Base-by-base conservation (phyloP, 2,113 vertebrate species). In the Sceloporus tristichus region DNA sequence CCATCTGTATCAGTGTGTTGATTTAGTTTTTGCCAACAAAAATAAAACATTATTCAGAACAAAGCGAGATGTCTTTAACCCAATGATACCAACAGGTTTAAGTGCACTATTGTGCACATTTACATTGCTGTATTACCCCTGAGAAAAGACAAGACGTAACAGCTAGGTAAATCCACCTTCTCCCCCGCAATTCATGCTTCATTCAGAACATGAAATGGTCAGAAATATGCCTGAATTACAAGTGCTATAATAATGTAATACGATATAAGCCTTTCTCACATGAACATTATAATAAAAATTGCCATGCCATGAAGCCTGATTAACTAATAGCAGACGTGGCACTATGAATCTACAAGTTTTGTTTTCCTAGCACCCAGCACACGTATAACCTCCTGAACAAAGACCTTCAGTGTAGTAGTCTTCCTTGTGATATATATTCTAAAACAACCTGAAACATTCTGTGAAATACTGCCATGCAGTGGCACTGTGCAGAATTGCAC, bases 381-480 rank as follows among this genome's bases (percentile, higher is more conserved):
- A 81, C 82, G 53, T 5, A 8, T 2, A 19, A 73, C 56, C 87
- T 78, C 48, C 66, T 87, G 70, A 91, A 90, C 23, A 91, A 14
- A 84, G 84, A 9, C 25, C 10, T 91, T 76, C n/a, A 84, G 34
- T 73, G 90, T 18, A 23, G 27, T 0, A 54, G 84, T 75, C 79
- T 79, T 80, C 71, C 89, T 62, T 85, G 11, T 48, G 85, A 85
- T 70, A 70, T 6, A 94, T 71, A 85, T 70, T 0, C n/a, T 80
- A 92, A 94, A 88, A 1, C 83, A 86, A 42, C 13, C 34, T 13
- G 75, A 86, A 91, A 91, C 86, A 16, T 6, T 68, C 85, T 89
- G 94, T 92, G 84, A 94, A 92, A 94, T 86, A 95, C 90, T 96
- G 95, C 94, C 95, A 94, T 94, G 71, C 93, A 91, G 94, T 95